Conservation (phyloP, 2,888 invertebrate species). For the Hirtodrosophila alboralis region DNA sequence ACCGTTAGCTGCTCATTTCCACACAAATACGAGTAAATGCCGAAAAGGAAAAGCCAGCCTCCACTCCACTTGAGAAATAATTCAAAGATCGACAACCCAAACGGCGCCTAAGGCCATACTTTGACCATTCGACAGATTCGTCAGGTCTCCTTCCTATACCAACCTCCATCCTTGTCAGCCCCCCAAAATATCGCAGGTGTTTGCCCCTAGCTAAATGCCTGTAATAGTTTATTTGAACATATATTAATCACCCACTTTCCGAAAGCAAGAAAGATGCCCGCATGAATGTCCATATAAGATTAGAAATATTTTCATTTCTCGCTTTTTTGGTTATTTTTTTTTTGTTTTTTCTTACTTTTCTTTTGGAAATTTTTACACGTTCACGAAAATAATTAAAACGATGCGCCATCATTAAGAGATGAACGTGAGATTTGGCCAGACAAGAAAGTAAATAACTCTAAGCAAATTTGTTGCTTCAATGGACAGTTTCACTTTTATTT, state of each 20-base stretch:
- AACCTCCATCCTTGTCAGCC: slow-evolving; percentile 21
- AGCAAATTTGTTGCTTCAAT: slow-evolving; percentile 7
- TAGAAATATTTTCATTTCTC: slow-evolving; percentile 16
- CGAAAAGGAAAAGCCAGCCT: slow-evolving; percentile 63
- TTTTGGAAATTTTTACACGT: slow-evolving; percentile 59
- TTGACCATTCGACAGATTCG: slow-evolving; percentile 28
- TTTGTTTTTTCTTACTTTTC: slow-evolving; percentile 11
- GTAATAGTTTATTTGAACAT: not conserved
- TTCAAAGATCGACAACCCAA: slow-evolving; percentile 49
- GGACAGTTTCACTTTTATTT: slow-evolving; percentile 72
- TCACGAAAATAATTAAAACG: slow-evolving; percentile 58
- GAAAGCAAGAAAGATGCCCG: slow-evolving; percentile 13
- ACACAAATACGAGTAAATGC: slow-evolving; percentile 72
- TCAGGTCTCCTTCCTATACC: slow-evolving; percentile 22
- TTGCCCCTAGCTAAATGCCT: slow-evolving; percentile 53
- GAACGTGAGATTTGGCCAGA: slow-evolving; percentile 69
- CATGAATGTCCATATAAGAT: slow-evolving; percentile 13
- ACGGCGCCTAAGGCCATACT: slow-evolving; percentile 51
- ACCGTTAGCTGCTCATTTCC: slow-evolving; percentile 82
- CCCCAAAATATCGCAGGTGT: slow-evolving; percentile 82
- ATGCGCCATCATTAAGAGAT: slow-evolving; percentile 74
- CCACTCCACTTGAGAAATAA: slow-evolving; percentile 61
- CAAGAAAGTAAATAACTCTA: slow-evolving; percentile 39
- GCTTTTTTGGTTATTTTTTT: slow-evolving; percentile 4
- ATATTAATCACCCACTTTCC: slow-evolving; percentile 37